These are phyloP conservation scores for Hesperia comma DNA, from an alignment of 2,888 invertebrate genomes.

Conservation along the genomic window DNA sequence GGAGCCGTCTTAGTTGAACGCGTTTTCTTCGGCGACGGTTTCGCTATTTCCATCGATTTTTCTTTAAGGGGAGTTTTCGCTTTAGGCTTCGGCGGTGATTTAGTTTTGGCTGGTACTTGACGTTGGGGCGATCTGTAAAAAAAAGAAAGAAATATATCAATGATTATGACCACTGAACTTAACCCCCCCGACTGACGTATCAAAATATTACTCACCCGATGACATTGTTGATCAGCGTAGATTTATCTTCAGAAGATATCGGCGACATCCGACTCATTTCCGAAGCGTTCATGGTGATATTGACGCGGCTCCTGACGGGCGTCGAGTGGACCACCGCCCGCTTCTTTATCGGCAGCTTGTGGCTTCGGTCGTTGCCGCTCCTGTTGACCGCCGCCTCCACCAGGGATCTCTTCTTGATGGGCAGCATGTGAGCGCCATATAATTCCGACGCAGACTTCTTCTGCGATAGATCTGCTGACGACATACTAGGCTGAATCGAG, in stretches of 20 bases:
- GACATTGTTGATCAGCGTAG: slow-evolving; percentile 25
- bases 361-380: slow-evolving; percentile 3
- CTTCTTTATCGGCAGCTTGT: slow-evolving; percentile 63
- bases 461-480: slow-evolving; percentile 13
- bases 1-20: slow-evolving; percentile 20
- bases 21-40: slow-evolving; percentile 35
- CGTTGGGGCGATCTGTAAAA: slow-evolving; percentile 35
- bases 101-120: slow-evolving; percentile 29
- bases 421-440: slow-evolving; percentile 59
- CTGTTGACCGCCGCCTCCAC: slow-evolving; percentile 34
- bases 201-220: slow-evolving; percentile 23
- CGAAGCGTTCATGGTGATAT: slow-evolving; percentile 51
- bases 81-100: slow-evolving; percentile 24
- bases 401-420: slow-evolving; percentile 68
- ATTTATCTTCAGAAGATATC: slow-evolving; percentile 48
- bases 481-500: slow-evolving; percentile 34
- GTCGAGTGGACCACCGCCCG: slow-evolving; percentile 67
- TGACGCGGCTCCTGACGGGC: slow-evolving; percentile 58
- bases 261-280: slow-evolving; percentile 67
- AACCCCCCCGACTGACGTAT: too few relatives aligned
- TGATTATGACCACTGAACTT: too few relatives aligned
- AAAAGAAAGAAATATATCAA: not conserved
- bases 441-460: slow-evolving; percentile 53
- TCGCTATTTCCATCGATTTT: slow-evolving; percentile 19
- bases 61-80: slow-evolving; percentile 13